A percentile compares a stretch with the other conserved stretches of the same genome.
Conservation (phyloP, 2,113 vertebrate genomes). For the Lichenostomus cassidix region DNA sequence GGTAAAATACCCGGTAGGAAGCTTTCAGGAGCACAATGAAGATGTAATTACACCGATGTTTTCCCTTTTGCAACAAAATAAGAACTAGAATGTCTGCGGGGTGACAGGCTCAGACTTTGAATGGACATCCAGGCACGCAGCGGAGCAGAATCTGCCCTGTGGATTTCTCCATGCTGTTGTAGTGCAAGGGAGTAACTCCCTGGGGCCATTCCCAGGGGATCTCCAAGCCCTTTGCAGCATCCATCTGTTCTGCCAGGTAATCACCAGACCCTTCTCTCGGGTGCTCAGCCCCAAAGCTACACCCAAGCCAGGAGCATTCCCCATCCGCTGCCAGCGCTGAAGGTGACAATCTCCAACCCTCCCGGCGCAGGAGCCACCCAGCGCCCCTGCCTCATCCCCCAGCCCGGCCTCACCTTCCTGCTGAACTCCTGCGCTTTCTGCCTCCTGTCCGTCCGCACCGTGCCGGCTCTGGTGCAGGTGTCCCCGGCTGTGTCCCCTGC, state of each 20-base stretch:
- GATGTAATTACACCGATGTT: not conserved
- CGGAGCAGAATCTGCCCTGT: not conserved
- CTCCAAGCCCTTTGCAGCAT: not conserved
- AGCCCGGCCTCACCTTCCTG: conserved; percentile 75
- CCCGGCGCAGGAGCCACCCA: fast-evolving
- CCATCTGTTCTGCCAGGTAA: not conserved
- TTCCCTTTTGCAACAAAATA: not conserved
- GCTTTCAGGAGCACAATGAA: not conserved
- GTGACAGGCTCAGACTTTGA: not conserved
- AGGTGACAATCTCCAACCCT: fast-evolving
- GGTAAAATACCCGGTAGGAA: conserved; percentile 11
- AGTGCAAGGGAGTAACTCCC: not conserved
- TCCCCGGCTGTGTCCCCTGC: conserved; percentile 60
- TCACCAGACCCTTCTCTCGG: not conserved
- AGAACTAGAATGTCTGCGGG: not conserved
- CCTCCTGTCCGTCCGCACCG: conserved; percentile 78
- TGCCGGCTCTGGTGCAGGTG: conserved; percentile 48
- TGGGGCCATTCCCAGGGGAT: not conserved
- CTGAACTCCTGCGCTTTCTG: conserved; percentile 93
- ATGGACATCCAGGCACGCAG: not conserved
- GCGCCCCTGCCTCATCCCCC: fast-evolving
- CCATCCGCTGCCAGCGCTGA: fast-evolving
- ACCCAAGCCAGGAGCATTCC: not conserved
- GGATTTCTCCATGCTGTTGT: not conserved
- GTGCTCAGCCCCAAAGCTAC: not conserved